Evolutionary conservation across 2,797 vertebrate species (phyloP).

Genomic region (Decapterus maruadsi): DNA sequence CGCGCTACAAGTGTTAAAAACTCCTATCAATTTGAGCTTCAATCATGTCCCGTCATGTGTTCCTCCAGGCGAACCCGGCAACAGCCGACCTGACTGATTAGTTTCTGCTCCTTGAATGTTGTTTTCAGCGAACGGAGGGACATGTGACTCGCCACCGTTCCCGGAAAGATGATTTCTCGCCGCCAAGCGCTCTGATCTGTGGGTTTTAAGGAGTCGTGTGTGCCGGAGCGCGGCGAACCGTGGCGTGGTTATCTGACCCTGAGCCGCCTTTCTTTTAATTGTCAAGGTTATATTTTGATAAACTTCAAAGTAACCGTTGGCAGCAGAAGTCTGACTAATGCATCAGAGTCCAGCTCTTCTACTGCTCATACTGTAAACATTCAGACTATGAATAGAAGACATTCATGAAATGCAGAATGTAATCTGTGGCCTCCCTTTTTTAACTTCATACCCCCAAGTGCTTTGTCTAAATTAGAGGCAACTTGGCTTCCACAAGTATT

Average conservation of each 20-base stretch:
- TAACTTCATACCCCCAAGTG: background rate
- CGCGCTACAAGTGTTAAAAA: no score
- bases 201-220: background rate
- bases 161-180: background rate
- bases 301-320: constrained; percentile 34
- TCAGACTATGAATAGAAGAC: constrained; percentile 41
- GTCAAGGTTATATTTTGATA: constrained; percentile 54
- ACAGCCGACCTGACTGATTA: background rate
- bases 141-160: constrained; percentile 1
- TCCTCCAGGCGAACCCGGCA: background rate
- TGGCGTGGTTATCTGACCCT: constrained; percentile 15
- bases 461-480: constrained; percentile 16
- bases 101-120: constrained; percentile 1
- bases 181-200: background rate
- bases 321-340: constrained; percentile 9
- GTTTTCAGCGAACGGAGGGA: background rate
- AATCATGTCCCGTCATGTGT: background rate
- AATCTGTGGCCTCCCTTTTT: background rate
- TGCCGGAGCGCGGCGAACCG: background rate
- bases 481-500: background rate
- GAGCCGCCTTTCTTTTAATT: constrained; percentile 8
- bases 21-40: background rate
- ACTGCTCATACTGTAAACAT: constrained; percentile 27
- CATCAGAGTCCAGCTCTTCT: constrained; percentile 4
- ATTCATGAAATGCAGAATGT: constrained; percentile 33